Percentiles rank a stretch among this genome's conserved stretches.
Conservation (phyloP, 2,113 vertebrate species). For the Cheirogaleus medius region DNA sequence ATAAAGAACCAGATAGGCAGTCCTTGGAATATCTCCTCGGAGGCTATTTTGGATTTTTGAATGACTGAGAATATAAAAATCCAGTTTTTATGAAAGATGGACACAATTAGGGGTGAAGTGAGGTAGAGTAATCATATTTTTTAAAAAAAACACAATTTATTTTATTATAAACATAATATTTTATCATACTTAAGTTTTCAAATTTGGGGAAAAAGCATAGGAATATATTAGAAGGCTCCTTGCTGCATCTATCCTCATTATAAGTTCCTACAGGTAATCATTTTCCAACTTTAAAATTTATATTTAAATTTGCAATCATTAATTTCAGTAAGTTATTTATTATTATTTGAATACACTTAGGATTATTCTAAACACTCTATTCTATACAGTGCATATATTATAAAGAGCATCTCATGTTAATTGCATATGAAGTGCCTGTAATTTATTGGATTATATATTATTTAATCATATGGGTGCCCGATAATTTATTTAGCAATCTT, state of each 20-base stretch:
- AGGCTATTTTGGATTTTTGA: neutral
- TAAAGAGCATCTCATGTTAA: neutral
- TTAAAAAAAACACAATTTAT: neutral
- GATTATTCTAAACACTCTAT: neutral
- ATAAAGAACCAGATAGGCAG: neutral
- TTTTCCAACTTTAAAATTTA: neutral
- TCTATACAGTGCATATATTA: neutral
- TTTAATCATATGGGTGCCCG: neutral
- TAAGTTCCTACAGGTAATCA: neutral
- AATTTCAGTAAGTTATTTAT: neutral
- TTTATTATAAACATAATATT: neutral
- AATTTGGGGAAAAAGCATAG: neutral
- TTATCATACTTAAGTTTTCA: neutral
- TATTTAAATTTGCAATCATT: neutral
- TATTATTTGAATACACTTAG: neutral
- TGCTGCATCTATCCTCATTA: neutral
- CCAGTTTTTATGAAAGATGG: neutral
- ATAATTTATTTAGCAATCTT: neutral
- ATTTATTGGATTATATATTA: neutral
- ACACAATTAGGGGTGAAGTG: neutral
- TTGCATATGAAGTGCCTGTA: neutral
- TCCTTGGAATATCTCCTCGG: neutral
- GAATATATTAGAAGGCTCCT: neutral
- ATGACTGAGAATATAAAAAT: neutral
- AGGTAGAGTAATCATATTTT: neutral